Evolutionary conservation across 2,113 vertebrate species (phyloP).

Genomic region (Martes martes): DNA sequence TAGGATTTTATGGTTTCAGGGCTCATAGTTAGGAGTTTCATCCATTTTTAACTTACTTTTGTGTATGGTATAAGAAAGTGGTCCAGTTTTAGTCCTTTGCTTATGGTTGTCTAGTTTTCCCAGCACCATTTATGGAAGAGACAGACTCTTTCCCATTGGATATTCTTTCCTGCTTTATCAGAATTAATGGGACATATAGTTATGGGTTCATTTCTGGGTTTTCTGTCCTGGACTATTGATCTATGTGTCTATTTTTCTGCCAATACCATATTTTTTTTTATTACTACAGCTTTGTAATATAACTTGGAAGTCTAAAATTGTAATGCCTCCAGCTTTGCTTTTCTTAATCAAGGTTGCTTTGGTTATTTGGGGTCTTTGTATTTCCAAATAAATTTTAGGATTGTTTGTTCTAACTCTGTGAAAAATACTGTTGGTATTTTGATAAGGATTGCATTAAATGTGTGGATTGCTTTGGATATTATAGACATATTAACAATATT

Average conservation of each 20-base stretch:
- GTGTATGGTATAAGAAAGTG: background rate
- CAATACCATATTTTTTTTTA: background rate
- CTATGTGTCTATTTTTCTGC: background rate
- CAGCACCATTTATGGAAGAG: background rate
- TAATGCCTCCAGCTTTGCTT: background rate
- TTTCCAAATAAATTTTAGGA: background rate
- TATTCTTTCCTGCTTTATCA: background rate
- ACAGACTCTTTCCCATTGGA: background rate
- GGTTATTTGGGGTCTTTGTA: background rate
- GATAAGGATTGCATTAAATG: background rate
- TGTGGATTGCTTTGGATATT: background rate
- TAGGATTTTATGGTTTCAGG: background rate
- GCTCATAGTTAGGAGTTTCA: background rate
- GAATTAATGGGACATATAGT: background rate
- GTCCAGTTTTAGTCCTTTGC: background rate
- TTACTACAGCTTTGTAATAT: background rate
- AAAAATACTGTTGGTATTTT: background rate
- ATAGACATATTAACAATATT: background rate
- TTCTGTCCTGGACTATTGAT: background rate
- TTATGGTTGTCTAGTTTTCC: background rate
- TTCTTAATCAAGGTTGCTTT: background rate
- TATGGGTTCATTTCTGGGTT: background rate
- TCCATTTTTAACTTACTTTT: background rate
- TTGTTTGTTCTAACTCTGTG: background rate
- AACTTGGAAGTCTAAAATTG: background rate